These are phyloP conservation scores for Eupithecia insigniata DNA, from an alignment of 2,888 invertebrate species.

Conservation along the genomic window DNA sequence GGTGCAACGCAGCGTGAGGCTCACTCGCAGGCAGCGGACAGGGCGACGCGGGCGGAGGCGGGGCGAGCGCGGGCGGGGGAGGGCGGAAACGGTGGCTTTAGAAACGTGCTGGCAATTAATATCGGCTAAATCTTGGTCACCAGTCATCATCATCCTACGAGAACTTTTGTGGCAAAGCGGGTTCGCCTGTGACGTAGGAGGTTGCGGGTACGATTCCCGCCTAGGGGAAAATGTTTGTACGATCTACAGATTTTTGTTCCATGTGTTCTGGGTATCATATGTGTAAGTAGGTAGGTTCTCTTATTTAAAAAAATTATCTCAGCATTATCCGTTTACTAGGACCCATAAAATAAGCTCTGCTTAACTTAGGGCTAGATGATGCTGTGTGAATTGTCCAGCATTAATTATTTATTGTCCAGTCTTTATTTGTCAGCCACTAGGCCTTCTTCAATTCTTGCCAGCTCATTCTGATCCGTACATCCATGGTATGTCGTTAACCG, in stretches of 20 bases:
- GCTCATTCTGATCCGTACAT: no score
- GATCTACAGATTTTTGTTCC: neutral
- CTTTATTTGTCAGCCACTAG: no score
- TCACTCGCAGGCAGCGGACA: neutral
- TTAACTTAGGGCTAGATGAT: no score
- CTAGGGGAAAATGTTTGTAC: neutral
- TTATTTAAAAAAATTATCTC: neutral
- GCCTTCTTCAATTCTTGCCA: no score
- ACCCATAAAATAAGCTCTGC: no score
- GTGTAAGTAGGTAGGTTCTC: no score
- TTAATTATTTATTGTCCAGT: neutral
- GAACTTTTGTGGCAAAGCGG: neutral
- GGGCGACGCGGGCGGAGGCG: no score
- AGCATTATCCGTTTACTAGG: neutral
- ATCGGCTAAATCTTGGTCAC: neutral
- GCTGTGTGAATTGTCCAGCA: neutral
- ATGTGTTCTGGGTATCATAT: neutral
- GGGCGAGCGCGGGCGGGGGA: neutral
- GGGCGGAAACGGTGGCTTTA: neutral
- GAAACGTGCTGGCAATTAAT: neutral
- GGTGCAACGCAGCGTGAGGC: constrained; percentile 3
- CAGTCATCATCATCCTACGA: neutral
- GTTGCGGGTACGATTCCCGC: neutral
- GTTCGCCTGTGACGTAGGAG: neutral
- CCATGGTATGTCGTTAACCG: no score